These are phyloP conservation scores for Eristalinus sepulchralis DNA, from an alignment of 2,888 invertebrate species.

Conservation along the genomic window DNA sequence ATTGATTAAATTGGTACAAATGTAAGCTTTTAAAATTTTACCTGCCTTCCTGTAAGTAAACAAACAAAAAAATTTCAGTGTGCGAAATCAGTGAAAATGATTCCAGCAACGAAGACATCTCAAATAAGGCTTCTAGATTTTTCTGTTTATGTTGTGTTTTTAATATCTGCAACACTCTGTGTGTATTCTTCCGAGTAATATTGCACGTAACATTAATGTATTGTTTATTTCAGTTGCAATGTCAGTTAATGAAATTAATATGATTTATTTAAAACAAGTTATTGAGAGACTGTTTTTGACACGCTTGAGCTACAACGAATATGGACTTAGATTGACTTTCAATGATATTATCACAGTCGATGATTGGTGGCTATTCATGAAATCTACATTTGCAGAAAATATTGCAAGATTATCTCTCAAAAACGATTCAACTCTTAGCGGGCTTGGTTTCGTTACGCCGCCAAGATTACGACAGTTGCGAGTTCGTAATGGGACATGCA, in stretches of 20 bases:
- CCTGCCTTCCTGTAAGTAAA: too few relatives aligned
- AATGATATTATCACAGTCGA: constrained; percentile 63
- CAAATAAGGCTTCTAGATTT: constrained; percentile 61
- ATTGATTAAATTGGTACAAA: too few relatives aligned
- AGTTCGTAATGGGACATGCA: constrained; percentile 84
- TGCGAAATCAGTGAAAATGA: background rate
- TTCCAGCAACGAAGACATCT: background rate
- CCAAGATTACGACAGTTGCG: constrained; percentile 84
- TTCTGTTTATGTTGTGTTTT: constrained; percentile 62
- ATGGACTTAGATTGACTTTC: constrained; percentile 33
- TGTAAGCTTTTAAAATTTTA: too few relatives aligned
- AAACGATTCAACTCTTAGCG: constrained; percentile 71
- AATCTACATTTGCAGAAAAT: constrained; percentile 58
- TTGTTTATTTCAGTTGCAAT: constrained; percentile 62
- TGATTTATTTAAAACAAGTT: background rate
- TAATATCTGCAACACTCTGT: constrained; percentile 69
- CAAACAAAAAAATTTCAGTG: too few relatives aligned
- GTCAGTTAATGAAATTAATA: constrained; percentile 49
- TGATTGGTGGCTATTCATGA: constrained; percentile 70
- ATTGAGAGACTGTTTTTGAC: background rate
- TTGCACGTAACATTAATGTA: background rate
- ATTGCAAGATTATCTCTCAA: background rate
- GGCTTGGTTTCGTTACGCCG: constrained; percentile 84
- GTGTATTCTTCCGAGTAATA: constrained; percentile 1
- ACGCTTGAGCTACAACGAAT: background rate